These are phyloP conservation scores for Tenthredo livida DNA, from an alignment of 2,888 invertebrate genomes.

Conservation along the genomic window DNA sequence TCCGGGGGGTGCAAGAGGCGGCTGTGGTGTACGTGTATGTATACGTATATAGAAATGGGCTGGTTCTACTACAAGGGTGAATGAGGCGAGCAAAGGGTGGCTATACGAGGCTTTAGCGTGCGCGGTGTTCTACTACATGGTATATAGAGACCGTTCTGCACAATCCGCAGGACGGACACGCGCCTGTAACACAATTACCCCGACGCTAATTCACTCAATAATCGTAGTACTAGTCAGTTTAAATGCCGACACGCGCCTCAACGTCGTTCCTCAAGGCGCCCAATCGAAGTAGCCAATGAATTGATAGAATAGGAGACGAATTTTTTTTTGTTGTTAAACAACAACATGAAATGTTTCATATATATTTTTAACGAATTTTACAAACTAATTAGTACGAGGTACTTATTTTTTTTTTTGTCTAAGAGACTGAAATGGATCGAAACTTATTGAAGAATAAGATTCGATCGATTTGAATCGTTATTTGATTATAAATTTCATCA, in stretches of 20 bases:
- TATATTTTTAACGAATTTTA: no score
- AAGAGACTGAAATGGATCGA: no score
- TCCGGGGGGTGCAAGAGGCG: conserved; percentile 61
- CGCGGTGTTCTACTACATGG: not conserved
- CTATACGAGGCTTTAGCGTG: not conserved
- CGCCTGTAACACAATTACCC: conserved; percentile 75
- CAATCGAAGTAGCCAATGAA: not conserved
- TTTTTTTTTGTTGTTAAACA: no score
- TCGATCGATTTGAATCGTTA: not conserved
- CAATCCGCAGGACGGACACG: conserved; percentile 68
- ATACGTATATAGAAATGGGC: not conserved
- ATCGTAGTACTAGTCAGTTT: conserved; percentile 72
- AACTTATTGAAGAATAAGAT: no score
- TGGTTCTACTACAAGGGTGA: conserved; percentile 21
- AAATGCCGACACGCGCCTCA: conserved; percentile 73
- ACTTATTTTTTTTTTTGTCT: no score
- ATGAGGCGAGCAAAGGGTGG: conserved; percentile 26
- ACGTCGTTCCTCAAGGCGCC: not conserved
- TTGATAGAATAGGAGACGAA: not conserved
- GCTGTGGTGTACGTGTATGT: not conserved
- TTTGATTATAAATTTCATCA: not conserved
- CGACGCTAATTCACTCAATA: conserved; percentile 76
- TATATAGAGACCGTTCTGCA: conserved; percentile 50
- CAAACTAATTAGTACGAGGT: no score
- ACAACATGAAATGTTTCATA: no score